Conservation (phyloP, 2,113 vertebrate genomes). For the Sterrhoptilus dennistouni region DNA sequence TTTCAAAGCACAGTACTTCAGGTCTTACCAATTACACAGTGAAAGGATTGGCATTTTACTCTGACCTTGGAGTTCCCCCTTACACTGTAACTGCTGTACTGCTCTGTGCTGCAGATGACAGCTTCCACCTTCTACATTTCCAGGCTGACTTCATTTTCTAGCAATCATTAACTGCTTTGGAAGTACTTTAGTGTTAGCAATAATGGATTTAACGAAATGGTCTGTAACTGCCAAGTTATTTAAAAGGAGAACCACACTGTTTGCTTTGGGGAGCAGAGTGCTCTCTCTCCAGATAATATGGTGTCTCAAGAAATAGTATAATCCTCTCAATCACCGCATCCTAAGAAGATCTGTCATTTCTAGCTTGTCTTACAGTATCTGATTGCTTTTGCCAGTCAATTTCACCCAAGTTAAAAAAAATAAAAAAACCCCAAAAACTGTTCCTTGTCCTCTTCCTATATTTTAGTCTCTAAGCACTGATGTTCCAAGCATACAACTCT, state of each 20-base stretch:
- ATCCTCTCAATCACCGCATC: fast-evolving
- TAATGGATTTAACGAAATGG: neutral
- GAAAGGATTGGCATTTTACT: neutral
- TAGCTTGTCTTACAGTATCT: neutral
- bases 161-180: neutral
- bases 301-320: neutral
- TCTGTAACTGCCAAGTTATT: neutral
- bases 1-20: neutral
- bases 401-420: neutral
- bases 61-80: neutral
- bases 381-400: neutral
- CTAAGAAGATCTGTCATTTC: neutral
- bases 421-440: neutral
- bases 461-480: neutral
- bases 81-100: neutral
- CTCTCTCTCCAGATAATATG: neutral
- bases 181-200: neutral
- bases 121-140: neutral
- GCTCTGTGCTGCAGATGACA: neutral
- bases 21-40: neutral
- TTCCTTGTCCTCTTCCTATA: neutral
- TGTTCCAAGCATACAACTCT: neutral
- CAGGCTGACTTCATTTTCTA: neutral
- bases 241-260: neutral
- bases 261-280: neutral